Conservation (phyloP, 23 tunicate species). For the Styela clava region DNA sequence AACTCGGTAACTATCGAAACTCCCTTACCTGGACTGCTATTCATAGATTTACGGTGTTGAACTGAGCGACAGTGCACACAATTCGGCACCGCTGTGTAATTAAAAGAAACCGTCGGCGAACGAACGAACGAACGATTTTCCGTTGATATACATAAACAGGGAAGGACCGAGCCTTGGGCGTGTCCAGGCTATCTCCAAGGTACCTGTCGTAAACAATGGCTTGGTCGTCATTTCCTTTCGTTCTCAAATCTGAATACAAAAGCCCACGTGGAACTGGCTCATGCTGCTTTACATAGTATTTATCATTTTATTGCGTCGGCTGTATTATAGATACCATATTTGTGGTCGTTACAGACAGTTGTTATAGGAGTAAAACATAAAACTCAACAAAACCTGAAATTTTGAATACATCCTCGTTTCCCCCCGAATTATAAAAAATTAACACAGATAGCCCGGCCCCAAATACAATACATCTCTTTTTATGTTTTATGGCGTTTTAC, state of each 20-base stretch:
- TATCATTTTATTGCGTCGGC: background rate
- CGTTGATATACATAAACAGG: conserved; percentile 21
- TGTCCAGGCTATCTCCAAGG: conserved; percentile 31
- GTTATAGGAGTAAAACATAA: background rate
- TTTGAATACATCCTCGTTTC: too few species aligned
- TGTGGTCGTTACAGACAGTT: background rate
- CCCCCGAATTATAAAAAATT: too few species aligned
- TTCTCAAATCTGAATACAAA: background rate
- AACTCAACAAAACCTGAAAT: background rate
- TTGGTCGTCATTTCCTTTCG: conserved; percentile 17
- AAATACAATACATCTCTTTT: too few species aligned
- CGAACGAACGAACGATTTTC: conserved; percentile 20
- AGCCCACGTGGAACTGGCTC: background rate
- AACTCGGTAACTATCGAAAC: too few species aligned
- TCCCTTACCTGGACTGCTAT: conserved; percentile 13
- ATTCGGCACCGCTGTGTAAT: conserved; percentile 16
- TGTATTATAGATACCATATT: background rate
- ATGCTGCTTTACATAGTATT: background rate
- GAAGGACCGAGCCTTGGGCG: background rate
- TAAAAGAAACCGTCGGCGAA: conserved; percentile 13
- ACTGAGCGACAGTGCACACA: conserved; percentile 20
- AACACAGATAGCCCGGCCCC: too few species aligned
- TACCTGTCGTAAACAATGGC: conserved; percentile 23
- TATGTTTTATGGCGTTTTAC: too few species aligned
- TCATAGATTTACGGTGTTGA: background rate